Base-by-base conservation (phyloP, 2,888 invertebrate species). In the Dorcus hopei region DNA sequence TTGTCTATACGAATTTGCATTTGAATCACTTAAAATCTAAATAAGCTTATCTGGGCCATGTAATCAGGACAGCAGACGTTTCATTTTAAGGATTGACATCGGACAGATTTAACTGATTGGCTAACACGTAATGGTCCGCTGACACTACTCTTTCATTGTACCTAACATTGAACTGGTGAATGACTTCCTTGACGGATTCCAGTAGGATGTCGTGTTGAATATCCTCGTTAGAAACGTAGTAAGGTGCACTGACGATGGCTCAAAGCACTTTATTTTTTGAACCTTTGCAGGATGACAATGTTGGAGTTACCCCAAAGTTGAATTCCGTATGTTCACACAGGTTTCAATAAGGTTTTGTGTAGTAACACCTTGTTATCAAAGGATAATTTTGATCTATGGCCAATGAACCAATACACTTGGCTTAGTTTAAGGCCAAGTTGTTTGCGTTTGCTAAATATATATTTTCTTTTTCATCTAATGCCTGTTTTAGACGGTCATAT, bases 251-350 rank as follows among this genome's bases (percentile, higher is more conserved):
- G 9, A 50, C 48, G 9, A 58, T 53, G 9, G 11, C 53, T 26
- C 49, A 23, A 2, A 59, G 45, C 5, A 55, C 41, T 53, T 64
- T 64, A 14, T 50, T 54, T 58, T 62, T 62, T 33, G 55, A 59
- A 38, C 54, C 53, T n/a, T 43, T 64, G 40, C 26, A 14, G 33
- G 14, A 14, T 14, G 14, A 1, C 14, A 42, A 16, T 14, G 43
- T 3, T 19, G 14, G 1, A 1, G 14, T 1, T 14, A 14, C 14
- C 1, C 1, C 14, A 14, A 14, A 14, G 38, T 38, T 48, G 33
- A 16, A 54, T 8, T 3, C 57, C 38, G 19, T 53, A 52, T 6
- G 26, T 52, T 3, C 52, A 57, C 1, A 57, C 38, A 7, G 48
- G 53, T 11, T 42, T 45, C 11, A 57, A 9, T 1, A 48, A 39